Evolutionary conservation across 2,888 invertebrate genomes (phyloP).

Genomic region (Napeogenes sylphis): DNA sequence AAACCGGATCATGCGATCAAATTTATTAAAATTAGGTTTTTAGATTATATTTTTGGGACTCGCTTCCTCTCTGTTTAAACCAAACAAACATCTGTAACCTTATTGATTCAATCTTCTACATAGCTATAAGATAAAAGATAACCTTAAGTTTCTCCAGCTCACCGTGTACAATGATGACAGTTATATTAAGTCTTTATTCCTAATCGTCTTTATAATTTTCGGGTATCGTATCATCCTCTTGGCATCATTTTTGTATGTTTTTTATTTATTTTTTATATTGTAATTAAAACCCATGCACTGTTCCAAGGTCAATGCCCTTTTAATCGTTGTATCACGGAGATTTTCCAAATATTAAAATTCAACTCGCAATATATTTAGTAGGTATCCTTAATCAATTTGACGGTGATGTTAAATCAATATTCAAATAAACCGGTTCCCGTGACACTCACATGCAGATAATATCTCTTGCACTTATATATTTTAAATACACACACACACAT

Average conservation of each 20-base stretch:
- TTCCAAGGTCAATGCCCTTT: background rate
- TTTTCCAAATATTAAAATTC: constrained; percentile 11
- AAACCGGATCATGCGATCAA: constrained; percentile 3
- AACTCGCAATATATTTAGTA: constrained; percentile 22
- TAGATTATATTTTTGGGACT: constrained; percentile 3
- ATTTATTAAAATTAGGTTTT: constrained; percentile 5
- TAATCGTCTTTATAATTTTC: too few species aligned
- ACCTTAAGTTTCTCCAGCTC: too few species aligned
- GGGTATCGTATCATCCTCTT: too few species aligned
- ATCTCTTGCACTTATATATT: constrained; percentile 41
- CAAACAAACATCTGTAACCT: background rate
- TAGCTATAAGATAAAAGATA: background rate
- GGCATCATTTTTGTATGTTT: too few species aligned
- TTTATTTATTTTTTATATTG: too few species aligned
- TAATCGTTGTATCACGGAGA: background rate
- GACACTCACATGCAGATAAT: constrained; percentile 33
- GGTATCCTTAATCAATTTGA: constrained; percentile 32
- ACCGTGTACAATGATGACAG: too few species aligned
- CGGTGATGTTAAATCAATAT: constrained; percentile 32
- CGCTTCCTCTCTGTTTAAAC: background rate
- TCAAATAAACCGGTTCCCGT: constrained; percentile 29
- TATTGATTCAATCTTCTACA: background rate
- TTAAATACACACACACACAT: constrained; percentile 28
- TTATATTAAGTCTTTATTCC: too few species aligned
- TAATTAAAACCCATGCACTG: background rate